Evolutionary conservation across 2,797 vertebrate species (phyloP), one percentile per base, ranked within the genome.

Genomic region (Alca torda): DNA sequence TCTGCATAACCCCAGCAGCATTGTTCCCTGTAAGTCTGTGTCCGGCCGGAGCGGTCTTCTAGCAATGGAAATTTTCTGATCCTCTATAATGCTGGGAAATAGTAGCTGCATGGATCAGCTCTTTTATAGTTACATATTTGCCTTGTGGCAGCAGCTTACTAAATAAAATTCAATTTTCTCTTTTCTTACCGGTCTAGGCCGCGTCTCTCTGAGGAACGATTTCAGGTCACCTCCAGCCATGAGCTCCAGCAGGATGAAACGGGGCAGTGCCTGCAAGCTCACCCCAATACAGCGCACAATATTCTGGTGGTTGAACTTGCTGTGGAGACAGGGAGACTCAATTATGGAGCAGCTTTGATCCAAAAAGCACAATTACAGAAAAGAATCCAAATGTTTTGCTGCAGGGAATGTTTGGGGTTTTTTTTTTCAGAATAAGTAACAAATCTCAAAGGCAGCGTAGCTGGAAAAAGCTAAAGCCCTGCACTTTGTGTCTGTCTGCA

Each of bases 291-390:
- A 99, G 20, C 99, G 98, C 91, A 99, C 99, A 1, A 99, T 99
- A 96, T 99, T 99, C 98, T 99, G 99, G 97, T 99, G 99, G 98
- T 98, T 99, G 98, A 99, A 99, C 97, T 99, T 99, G 97, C 99
- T 99, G 98, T 78, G 87, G 95, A 93, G 72, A 76, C 51, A 88
- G 81, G 5, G 41, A 88, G 25, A 85, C 56, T 41, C 73, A 84
- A 28, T 19, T 63, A 83, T 4, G 25, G 41, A 79, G 45, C 21
- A 84, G 9, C 51, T 80, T 77, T 24, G 14, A 95, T 39, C 35
- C 75, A 89, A 80, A 90, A 87, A 84, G 51, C 37, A 82, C 15
- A 57, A 23, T 2, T 78, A 37, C 26, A 64, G 28, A 45, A 76
- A 76, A 76, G 7, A 85, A 59, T 45, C 12, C 70, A 80, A 61